These are phyloP conservation scores for Lophius piscatorius DNA, from an alignment of 2,113 vertebrate species.

Conservation along the genomic window DNA sequence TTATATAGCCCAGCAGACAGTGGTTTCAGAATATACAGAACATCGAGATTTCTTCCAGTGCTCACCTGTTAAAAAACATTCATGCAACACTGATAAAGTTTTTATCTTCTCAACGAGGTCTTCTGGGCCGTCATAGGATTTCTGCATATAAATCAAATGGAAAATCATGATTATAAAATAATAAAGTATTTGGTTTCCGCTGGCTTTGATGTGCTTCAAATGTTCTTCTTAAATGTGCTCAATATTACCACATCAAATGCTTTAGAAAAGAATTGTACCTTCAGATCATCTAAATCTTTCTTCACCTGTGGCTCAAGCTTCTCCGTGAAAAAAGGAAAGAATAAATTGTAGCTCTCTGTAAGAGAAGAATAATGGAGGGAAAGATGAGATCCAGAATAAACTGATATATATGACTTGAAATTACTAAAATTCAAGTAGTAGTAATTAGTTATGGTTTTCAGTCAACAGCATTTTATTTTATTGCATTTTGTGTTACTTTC, in stretches of 20 bases:
- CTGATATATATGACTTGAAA: neutral
- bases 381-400: neutral
- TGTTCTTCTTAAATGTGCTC: neutral
- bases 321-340: slow-evolving; percentile 82
- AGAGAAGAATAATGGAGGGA: neutral
- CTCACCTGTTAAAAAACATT: slow-evolving; percentile 49
- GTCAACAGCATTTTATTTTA: no score
- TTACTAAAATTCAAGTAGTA: no score
- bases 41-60: neutral
- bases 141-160: slow-evolving; percentile 68
- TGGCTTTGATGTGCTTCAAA: neutral
- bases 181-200: neutral
- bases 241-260: neutral
- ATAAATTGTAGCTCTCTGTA: slow-evolving; percentile 82
- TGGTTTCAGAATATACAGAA: neutral
- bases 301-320: slow-evolving; percentile 76
- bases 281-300: slow-evolving; percentile 79
- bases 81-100: slow-evolving; percentile 69
- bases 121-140: slow-evolving; percentile 73
- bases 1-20: no score
- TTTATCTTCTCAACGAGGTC: slow-evolving; percentile 83
- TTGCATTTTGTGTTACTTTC: neutral
- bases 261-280: slow-evolving; percentile 73
- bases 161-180: neutral
- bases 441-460: no score